Evolutionary conservation across 1,140 invertebrate genomes (phyloP).

Genomic region (Eriosoma lanigerum): DNA sequence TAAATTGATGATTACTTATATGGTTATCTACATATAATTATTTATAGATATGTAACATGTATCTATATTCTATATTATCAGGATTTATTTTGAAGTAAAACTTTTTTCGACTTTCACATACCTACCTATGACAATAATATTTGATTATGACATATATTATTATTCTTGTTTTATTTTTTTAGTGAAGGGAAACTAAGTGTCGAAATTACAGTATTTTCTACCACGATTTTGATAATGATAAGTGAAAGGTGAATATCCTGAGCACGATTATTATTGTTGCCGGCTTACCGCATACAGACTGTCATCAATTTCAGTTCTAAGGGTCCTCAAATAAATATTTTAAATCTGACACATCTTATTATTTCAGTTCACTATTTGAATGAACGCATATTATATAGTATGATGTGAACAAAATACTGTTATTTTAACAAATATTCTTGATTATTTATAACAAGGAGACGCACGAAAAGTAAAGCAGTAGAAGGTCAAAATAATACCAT

Average conservation of each 20-base stretch:
- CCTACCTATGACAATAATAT: not conserved
- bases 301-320: constrained; percentile 13
- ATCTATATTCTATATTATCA: too few species aligned
- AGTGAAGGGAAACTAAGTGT: constrained; percentile 44
- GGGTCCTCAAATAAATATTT: not conserved
- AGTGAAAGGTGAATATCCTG: constrained; percentile 47
- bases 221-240: constrained; percentile 51
- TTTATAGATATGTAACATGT: too few species aligned
- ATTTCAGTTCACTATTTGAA: constrained; percentile 23
- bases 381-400: constrained; percentile 4
- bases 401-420: not conserved
- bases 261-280: constrained; percentile 45
- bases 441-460: not conserved
- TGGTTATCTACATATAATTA: too few species aligned
- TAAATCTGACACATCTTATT: constrained; percentile 38
- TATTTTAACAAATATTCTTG: constrained; percentile 21
- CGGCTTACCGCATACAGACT: too few species aligned
- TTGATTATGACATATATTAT: not conserved
- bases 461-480: not conserved
- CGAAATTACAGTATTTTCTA: constrained; percentile 26
- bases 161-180: constrained; percentile 8
- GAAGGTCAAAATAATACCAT: not conserved
- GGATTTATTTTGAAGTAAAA: constrained; percentile 34
- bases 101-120: constrained; percentile 29
- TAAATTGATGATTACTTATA: too few species aligned